A percentile compares a stretch with the other conserved stretches of the same genome.
Conservation (phyloP, 2,888 invertebrate species). For the Andrena minutula region DNA sequence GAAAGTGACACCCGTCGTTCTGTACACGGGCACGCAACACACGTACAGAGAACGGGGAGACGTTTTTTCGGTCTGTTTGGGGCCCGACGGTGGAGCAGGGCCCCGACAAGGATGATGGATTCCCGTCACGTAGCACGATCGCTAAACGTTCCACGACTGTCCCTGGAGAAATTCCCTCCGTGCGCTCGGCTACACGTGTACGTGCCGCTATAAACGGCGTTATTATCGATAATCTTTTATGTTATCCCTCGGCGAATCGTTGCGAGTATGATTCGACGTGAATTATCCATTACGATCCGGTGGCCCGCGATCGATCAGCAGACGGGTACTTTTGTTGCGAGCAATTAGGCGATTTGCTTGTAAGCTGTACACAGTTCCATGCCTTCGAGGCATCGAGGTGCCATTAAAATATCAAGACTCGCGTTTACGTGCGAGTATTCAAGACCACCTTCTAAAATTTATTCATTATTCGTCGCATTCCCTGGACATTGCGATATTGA, state of each 20-base stretch:
- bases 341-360: not conserved
- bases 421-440: not conserved
- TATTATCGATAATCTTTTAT: constrained; percentile 56
- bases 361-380: not conserved
- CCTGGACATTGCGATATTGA: not conserved
- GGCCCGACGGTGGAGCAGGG: constrained; percentile 48
- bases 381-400: not conserved
- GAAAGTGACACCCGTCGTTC: constrained; percentile 70
- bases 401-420: not conserved
- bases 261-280: not conserved
- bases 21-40: constrained; percentile 46
- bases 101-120: constrained; percentile 67
- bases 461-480: not conserved
- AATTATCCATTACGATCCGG: not conserved
- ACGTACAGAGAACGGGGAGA: constrained; percentile 24
- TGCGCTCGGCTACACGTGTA: constrained; percentile 21
- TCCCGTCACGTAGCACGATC: constrained; percentile 62
- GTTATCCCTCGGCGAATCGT: constrained; percentile 26
- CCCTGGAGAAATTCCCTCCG: constrained; percentile 37
- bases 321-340: not conserved
- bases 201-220: constrained; percentile 50
- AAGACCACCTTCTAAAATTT: not conserved
- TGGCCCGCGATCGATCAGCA: not conserved
- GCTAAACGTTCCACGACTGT: constrained; percentile 45
- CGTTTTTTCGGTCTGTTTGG: constrained; percentile 53